Conservation (phyloP, 2,888 invertebrate genomes). For the Anthophora plumipes region DNA sequence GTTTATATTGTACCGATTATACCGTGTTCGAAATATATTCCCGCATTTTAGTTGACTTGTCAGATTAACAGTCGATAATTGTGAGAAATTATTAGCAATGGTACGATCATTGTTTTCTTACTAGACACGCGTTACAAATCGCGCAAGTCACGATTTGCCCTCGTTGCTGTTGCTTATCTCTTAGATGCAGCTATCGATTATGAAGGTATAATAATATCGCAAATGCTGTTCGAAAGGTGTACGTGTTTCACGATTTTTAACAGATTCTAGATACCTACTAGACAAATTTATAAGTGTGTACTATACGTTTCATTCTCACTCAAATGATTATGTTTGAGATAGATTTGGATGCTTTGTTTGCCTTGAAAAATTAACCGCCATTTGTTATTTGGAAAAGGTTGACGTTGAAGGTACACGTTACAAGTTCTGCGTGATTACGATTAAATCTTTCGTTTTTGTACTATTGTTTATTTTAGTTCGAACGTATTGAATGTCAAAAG, state of each 20-base stretch:
- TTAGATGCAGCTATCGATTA: not conserved
- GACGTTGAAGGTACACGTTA: not conserved
- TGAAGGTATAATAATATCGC: not conserved
- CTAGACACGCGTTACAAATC: not conserved
- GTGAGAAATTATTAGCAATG: not conserved
- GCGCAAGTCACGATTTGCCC: not conserved
- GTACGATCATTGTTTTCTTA: not conserved
- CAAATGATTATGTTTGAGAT: not conserved
- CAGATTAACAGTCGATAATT: slow-evolving; percentile 5
- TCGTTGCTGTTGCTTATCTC: not conserved
- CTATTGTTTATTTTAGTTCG: not conserved
- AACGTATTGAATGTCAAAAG: not conserved
- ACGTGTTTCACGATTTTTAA: not conserved
- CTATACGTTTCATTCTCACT: not conserved
- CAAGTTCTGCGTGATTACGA: not conserved
- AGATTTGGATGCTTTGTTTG: no score
- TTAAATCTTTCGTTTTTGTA: not conserved
- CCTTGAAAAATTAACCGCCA: not conserved
- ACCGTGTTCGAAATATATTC: not conserved
- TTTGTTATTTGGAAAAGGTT: not conserved
- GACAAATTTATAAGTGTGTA: not conserved
- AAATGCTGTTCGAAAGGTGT: not conserved
- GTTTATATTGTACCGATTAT: no score
- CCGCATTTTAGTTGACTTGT: not conserved
- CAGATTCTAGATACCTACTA: not conserved